Percentiles rank a stretch among this genome's conserved stretches.
These are phyloP conservation scores for Argopecten irradians DNA, from an alignment of 1,140 invertebrate species.

Conservation along the genomic window DNA sequence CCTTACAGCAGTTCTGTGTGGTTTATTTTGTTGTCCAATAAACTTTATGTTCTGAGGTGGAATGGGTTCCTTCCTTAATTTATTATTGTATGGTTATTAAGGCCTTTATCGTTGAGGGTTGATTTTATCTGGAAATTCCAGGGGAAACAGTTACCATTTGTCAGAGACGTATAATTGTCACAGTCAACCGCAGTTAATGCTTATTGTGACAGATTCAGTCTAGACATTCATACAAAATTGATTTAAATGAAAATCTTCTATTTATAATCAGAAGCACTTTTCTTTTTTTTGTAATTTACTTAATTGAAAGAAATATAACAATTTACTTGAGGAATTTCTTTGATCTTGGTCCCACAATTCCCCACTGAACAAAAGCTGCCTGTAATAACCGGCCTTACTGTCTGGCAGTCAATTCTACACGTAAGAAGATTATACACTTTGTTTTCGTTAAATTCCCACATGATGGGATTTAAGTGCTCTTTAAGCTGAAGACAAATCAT, in stretches of 20 bases:
- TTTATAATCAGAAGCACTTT: constrained; percentile 15
- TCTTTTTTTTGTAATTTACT: neutral
- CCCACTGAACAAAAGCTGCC: neutral
- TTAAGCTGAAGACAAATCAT: neutral
- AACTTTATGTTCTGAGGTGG: no score
- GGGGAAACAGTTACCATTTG: neutral
- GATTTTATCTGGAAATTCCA: neutral
- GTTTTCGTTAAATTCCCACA: neutral
- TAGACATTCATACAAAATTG: neutral
- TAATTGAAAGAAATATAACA: constrained; percentile 1
- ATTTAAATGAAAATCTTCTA: neutral
- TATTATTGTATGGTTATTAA: neutral
- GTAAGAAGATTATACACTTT: neutral
- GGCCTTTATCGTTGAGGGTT: neutral
- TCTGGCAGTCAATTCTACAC: neutral
- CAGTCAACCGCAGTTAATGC: neutral
- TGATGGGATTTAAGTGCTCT: neutral
- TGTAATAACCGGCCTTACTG: neutral
- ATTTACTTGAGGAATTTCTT: neutral
- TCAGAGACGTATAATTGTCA: neutral
- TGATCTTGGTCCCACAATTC: neutral
- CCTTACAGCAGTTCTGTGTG: no score
- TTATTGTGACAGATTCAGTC: neutral
- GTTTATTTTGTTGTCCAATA: no score
- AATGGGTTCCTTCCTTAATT: no score